A percentile compares a stretch with the other conserved stretches of the same genome.
These are phyloP conservation scores for Hydropsyche tenuis DNA, from an alignment of 1,140 invertebrate species.

Conservation along the genomic window DNA sequence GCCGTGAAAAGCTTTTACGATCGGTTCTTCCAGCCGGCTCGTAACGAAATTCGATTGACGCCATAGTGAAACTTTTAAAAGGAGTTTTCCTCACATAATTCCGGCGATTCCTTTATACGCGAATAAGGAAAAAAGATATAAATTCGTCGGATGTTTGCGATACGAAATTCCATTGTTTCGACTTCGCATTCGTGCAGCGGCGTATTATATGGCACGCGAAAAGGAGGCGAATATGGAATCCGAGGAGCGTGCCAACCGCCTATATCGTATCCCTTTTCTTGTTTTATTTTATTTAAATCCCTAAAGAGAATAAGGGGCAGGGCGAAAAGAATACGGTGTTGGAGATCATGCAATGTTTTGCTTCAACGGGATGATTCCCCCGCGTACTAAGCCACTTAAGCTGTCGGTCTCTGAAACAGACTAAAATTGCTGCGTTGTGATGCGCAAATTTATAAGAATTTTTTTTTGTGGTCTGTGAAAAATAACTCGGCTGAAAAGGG, in stretches of 20 bases:
- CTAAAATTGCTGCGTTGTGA: constrained; percentile 17
- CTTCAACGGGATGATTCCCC: constrained; percentile 21
- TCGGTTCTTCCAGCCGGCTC: too few relatives aligned
- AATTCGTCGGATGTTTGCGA: constrained; percentile 2
- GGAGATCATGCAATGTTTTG: constrained; percentile 22
- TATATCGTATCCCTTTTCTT: neutral
- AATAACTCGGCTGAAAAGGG: neutral
- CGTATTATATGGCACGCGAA: neutral
- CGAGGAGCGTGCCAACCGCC: too few relatives aligned
- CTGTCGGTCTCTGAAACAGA: constrained; percentile 22
- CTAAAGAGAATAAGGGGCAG: neutral
- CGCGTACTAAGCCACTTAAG: constrained; percentile 15
- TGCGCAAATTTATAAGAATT: constrained; percentile 3
- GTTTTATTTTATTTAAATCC: constrained; percentile 27
- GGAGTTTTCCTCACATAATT: too few relatives aligned
- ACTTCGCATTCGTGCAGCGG: neutral
- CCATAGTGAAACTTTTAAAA: too few relatives aligned
- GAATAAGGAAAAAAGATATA: neutral
- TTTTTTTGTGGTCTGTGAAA: too few relatives aligned
- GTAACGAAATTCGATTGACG: too few relatives aligned
- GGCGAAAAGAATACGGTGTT: neutral
- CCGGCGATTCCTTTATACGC: too few relatives aligned
- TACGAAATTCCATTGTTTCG: neutral
- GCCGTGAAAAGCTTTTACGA: constrained; percentile 3
- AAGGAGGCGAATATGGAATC: neutral